Conservation (phyloP, 2,888 invertebrate species). For the Syritta pipiens region DNA sequence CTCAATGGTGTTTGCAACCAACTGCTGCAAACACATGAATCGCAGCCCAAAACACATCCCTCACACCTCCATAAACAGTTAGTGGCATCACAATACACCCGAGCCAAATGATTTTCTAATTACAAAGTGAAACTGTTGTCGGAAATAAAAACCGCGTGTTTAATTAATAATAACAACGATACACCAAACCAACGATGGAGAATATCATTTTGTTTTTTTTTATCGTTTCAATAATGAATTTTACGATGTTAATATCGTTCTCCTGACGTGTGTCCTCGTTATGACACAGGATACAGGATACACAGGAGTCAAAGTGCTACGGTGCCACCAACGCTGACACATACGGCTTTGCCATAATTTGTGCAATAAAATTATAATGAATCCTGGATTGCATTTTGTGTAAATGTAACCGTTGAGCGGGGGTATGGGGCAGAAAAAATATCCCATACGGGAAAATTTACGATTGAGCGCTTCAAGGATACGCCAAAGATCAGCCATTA, state of each 20-base stretch:
- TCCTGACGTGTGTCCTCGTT: conserved; percentile 28
- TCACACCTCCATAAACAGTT: background rate
- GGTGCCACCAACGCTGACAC: too few species aligned
- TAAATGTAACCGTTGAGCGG: background rate
- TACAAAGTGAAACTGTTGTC: conserved; percentile 9
- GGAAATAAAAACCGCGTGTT: conserved; percentile 25
- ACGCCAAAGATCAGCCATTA: background rate
- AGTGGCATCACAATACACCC: background rate
- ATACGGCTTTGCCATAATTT: conserved; percentile 46
- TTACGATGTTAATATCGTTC: conserved; percentile 44
- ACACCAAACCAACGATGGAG: background rate
- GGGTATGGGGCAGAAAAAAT: background rate
- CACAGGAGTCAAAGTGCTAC: too few species aligned
- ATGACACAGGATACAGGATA: too few species aligned
- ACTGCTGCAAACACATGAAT: background rate
- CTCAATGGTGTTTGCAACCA: too few species aligned
- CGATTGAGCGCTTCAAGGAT: too few species aligned
- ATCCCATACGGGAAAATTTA: background rate
- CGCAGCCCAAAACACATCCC: background rate
- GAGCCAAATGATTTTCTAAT: conserved; percentile 35
- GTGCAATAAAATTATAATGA: conserved; percentile 44
- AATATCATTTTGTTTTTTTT: conserved; percentile 1
- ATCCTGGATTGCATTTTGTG: conserved; percentile 37
- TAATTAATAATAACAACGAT: conserved; percentile 23
- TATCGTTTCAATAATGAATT: conserved; percentile 64